Base-by-base conservation (phyloP, 2,888 invertebrate genomes). In the Disparrhopalites patrizii region DNA sequence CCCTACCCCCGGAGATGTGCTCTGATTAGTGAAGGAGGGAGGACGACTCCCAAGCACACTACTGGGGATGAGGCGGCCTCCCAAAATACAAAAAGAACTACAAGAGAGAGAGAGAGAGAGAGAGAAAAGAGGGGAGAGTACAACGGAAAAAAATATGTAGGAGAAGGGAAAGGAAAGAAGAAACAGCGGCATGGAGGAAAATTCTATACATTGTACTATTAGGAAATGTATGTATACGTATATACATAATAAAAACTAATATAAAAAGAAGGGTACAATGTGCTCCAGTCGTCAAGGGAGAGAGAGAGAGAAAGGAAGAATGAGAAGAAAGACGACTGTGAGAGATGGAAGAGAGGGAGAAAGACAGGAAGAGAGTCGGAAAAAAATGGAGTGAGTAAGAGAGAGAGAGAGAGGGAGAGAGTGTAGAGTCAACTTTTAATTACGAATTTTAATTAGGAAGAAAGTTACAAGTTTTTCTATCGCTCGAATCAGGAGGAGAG, bases 391-490 rank as follows among this genome's bases (percentile, higher is more conserved):
- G n/a, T n/a, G 30, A 31, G 27, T 18, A 56, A 20, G 36, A 54
- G 54, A n/a, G n/a, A n/a, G 47, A 50, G 50, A 50, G 50, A 50
- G 50, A 50, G 23, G 8, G 50, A 52, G 52, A 52, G 52, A 33
- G 31, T n/a, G n/a, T 20, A 58, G 58, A 58, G 40, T 52, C 55
- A 74, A 72, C 70, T 74, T 74, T 72, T 71, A 74, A 74, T 74
- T 74, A 72, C 71, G 68, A 70, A 74, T 74, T 74, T 72, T 74
- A 72, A 74, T 72, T 74, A 74, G 74, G 55, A 70, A 72, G 72
- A 74, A 74, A 72, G 64, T 71, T 68, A 56, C 52, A 65, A 63
- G 55, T 67, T 70, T 70, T 70, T 70, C 66, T 66, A 66, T 68
- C 58, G 57, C 51, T 33, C 31, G 2, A 30, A 50, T 27, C 28